These are phyloP conservation scores for Phoxinus dragarum DNA, from an alignment of 2,797 vertebrate species.

Conservation along the genomic window DNA sequence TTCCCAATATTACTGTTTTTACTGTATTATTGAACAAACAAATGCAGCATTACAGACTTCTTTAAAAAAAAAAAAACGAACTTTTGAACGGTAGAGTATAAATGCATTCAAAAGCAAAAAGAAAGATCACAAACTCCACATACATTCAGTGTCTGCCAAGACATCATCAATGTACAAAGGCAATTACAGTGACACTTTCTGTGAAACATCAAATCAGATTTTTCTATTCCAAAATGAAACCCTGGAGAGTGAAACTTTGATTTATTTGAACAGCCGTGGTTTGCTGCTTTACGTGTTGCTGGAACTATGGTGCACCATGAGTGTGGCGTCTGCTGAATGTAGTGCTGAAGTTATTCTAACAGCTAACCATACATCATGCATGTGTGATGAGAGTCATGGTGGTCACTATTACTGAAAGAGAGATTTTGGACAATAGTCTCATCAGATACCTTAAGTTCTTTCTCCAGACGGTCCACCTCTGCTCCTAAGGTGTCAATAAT, in stretches of 20 bases:
- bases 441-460: conserved; percentile 90
- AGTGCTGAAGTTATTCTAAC: conserved; percentile 14
- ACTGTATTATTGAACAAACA: background rate
- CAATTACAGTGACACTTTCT: background rate
- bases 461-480: conserved; percentile 97
- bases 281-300: background rate
- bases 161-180: background rate
- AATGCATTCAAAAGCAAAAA: background rate
- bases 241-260: background rate
- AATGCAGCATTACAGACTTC: background rate
- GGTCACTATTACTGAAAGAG: background rate
- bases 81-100: background rate
- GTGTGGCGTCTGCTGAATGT: conserved; percentile 12
- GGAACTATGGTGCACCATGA: background rate
- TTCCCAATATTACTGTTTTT: background rate
- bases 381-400: background rate
- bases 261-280: background rate
- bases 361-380: background rate
- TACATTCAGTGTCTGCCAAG: background rate
- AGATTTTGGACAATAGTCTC: background rate
- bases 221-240: background rate
- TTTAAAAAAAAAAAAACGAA: background rate
- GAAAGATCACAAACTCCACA: background rate
- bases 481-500: conserved; percentile 95
- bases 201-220: background rate